Evolutionary conservation across 2,797 vertebrate genomes (phyloP).

Genomic region (Cynodonichthys magdalenae): DNA sequence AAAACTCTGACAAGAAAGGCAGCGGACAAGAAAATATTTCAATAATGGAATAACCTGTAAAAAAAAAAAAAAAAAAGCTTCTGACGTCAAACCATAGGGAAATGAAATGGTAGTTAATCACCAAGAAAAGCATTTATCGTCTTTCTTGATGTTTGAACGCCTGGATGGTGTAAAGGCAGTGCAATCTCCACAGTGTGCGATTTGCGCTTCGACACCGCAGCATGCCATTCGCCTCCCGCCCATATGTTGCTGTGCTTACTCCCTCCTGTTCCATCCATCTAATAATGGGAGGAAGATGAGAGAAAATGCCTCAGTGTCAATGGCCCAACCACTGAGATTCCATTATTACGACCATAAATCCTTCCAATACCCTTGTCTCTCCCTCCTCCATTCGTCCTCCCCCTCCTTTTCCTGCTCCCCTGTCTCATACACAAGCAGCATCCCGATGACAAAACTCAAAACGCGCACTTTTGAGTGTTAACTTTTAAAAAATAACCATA

Average conservation of each 20-base stretch:
- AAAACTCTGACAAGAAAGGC: neutral
- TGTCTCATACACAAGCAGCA: constrained; percentile 16
- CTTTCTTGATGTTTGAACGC: constrained; percentile 16
- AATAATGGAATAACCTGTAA: constrained; percentile 10
- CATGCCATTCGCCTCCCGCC: constrained; percentile 36
- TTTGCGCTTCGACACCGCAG: constrained; percentile 30
- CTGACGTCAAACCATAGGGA: constrained; percentile 2
- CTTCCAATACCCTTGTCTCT: constrained; percentile 38
- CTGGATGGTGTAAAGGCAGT: constrained; percentile 17
- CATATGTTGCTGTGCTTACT: constrained; percentile 59
- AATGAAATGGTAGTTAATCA: constrained; percentile 22
- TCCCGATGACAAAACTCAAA: constrained; percentile 38
- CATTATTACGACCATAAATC: constrained; percentile 83
- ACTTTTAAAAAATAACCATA: constrained; percentile 52
- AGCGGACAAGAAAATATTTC: neutral
- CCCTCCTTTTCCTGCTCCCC: neutral
- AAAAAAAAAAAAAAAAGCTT: constrained; percentile 13
- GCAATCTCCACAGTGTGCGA: constrained; percentile 21
- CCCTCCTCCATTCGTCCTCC: neutral
- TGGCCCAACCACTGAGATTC: constrained; percentile 70
- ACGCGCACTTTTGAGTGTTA: constrained; percentile 31
- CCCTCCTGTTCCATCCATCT: constrained; percentile 66
- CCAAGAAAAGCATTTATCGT: constrained; percentile 15
- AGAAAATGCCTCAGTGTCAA: constrained; percentile 74
- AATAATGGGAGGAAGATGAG: constrained; percentile 73